Evolutionary conservation across 2,113 vertebrate species (phyloP), one percentile per base, ranked within the genome.

Genomic region (Desmodus rotundus): DNA sequence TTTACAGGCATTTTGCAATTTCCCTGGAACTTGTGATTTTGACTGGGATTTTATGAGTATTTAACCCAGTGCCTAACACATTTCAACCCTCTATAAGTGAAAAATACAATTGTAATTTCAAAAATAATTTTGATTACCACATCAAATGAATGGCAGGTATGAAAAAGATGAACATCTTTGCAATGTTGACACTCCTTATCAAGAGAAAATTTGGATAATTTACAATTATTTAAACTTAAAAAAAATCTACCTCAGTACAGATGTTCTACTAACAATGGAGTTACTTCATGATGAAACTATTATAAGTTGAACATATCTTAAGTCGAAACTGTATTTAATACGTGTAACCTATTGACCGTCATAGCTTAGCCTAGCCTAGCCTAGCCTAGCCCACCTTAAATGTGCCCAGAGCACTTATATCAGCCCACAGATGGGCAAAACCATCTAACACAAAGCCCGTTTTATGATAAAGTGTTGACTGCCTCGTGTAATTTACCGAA

Each of bases 1-100:
- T 92, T 94, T 67, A 65, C 3, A 78, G 82, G 65, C 77, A 70
- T 96, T 96, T 96, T 96, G 63, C 74, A 97, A 90, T 36, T 93
- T 94, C 4, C 36, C 50, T 31, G 86, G 68, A 94, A 74, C 68
- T 83, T 93, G 54, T 63, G 50, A 93, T 82, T 95, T 87, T 95
- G 73, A 94, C 82, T 97, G 94, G 15, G 45, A 19, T 70, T 84
- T 88, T 93, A 90, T n/a, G 33, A 89, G 5, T 15, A 52, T 81
- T 85, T 78, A 94, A 81, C 38, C 31, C 65, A 67, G 5, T 4
- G n/a, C 5, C 77, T 63, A 82, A 88, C 45, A 74, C 47, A 85
- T 3, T 31, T 47, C 65, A 78, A 41, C 36, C 24, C n/a, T 89
- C 41, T 20, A 12, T n/a, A 95, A 67, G 13, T 82, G 33, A 70